Evolutionary conservation across 2,888 invertebrate genomes (phyloP).

Genomic region (Leptodirus hochenwartii): DNA sequence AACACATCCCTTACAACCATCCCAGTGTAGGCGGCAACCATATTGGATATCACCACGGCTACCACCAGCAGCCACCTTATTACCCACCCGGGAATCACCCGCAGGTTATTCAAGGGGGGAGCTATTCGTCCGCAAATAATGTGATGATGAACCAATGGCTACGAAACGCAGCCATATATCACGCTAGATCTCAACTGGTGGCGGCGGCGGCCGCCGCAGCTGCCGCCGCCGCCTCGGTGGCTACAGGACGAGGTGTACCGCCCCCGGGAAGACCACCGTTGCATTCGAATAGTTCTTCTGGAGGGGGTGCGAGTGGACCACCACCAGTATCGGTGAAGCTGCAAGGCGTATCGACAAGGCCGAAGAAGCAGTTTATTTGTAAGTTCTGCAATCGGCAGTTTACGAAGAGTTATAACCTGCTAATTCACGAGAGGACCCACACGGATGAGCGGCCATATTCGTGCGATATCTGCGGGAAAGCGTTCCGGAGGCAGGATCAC

Average conservation of each 20-base stretch:
- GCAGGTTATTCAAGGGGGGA: too few species aligned
- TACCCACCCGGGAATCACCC: conserved; percentile 23
- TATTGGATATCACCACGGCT: too few species aligned
- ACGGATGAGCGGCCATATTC: conserved; percentile 93
- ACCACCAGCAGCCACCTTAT: conserved; percentile 19
- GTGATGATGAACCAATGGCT: conserved; percentile 58
- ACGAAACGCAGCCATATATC: conserved; percentile 50
- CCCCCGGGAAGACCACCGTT: conserved; percentile 11
- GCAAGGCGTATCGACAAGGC: conserved; percentile 35
- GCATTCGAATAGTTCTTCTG: too few species aligned
- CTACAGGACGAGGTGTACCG: conserved; percentile 8
- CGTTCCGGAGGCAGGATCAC: conserved; percentile 89
- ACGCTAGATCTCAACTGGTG: conserved; percentile 22
- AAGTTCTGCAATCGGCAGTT: conserved; percentile 94
- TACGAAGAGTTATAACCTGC: conserved; percentile 93
- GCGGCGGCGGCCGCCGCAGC: conserved; percentile 16
- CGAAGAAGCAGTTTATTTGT: conserved; percentile 86
- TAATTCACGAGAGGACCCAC: conserved; percentile 94
- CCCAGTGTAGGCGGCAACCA: too few species aligned
- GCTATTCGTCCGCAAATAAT: conserved; percentile 29
- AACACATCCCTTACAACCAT: not conserved
- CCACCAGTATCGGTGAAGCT: conserved; percentile 29
- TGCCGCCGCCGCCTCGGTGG: conserved; percentile 19
- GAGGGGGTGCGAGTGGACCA: too few species aligned
- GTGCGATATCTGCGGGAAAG: conserved; percentile 91